These are phyloP conservation scores for Eupleurogrammus muticus DNA, from an alignment of 2,797 vertebrate species.

Conservation along the genomic window DNA sequence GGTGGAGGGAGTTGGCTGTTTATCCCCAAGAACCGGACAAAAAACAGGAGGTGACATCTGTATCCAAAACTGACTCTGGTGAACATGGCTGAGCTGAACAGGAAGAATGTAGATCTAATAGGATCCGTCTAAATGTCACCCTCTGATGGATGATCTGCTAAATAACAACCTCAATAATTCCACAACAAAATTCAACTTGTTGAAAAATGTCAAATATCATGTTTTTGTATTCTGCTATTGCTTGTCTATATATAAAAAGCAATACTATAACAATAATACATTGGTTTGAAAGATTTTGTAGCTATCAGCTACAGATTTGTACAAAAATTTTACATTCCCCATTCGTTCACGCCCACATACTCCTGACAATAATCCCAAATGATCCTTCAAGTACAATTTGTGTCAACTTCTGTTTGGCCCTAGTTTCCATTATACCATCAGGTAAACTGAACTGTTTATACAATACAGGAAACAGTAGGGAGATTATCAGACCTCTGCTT, in stretches of 20 bases:
- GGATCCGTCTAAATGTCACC: constrained; percentile 26
- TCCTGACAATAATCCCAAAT: not conserved
- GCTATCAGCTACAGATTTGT: not conserved
- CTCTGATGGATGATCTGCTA: constrained; percentile 52
- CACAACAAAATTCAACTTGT: not conserved
- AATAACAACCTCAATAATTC: constrained; percentile 38
- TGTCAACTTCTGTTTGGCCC: not conserved
- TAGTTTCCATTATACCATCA: not conserved
- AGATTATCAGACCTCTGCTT: constrained; percentile 23
- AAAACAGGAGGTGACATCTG: constrained; percentile 60
- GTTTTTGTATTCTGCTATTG: not conserved
- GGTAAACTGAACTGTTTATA: constrained; percentile 26
- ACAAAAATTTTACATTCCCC: too few relatives aligned
- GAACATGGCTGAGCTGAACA: constrained; percentile 48
- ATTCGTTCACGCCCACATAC: not conserved
- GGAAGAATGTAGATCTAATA: constrained; percentile 11
- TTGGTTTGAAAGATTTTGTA: constrained; percentile 1
- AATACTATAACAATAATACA: not conserved
- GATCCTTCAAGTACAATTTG: not conserved
- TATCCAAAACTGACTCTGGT: constrained; percentile 45
- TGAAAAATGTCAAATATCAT: not conserved
- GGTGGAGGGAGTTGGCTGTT: constrained; percentile 29
- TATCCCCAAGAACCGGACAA: constrained; percentile 32
- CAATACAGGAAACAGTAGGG: constrained; percentile 10
- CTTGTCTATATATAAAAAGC: too few relatives aligned